Evolutionary conservation across 2,888 invertebrate genomes (phyloP).

Genomic region (Argyra leucocephala): DNA sequence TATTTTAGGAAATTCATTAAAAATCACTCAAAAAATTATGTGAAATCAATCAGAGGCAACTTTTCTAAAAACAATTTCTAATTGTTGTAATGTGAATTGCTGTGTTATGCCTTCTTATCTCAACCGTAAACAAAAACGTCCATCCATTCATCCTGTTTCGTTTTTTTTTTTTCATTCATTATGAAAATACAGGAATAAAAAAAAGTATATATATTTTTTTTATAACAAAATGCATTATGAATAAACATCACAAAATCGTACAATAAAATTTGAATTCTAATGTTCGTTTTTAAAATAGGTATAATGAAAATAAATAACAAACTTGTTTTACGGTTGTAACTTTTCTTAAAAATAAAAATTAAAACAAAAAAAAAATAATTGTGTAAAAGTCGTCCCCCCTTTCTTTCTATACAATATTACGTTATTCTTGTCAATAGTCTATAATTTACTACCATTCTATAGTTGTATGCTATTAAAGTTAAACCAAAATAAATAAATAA

Average conservation of each 20-base stretch:
- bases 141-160: neutral
- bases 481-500: neutral
- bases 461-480: neutral
- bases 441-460: neutral
- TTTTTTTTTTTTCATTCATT: neutral
- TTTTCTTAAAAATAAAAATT: neutral
- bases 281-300: too few species aligned
- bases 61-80: neutral
- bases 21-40: conserved; percentile 3
- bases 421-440: neutral
- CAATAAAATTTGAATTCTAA: too few species aligned
- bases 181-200: neutral
- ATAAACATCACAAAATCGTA: neutral
- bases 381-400: too few species aligned
- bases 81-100: neutral
- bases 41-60: neutral
- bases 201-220: neutral
- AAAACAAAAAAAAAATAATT: neutral
- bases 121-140: neutral
- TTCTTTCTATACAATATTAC: neutral
- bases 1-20: neutral
- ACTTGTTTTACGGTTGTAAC: neutral
- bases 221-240: neutral
- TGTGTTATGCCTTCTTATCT: neutral
- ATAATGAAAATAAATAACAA: too few species aligned